Base-by-base conservation (phyloP, 2,113 vertebrate species). In the Microcebus lehilahytsara region DNA sequence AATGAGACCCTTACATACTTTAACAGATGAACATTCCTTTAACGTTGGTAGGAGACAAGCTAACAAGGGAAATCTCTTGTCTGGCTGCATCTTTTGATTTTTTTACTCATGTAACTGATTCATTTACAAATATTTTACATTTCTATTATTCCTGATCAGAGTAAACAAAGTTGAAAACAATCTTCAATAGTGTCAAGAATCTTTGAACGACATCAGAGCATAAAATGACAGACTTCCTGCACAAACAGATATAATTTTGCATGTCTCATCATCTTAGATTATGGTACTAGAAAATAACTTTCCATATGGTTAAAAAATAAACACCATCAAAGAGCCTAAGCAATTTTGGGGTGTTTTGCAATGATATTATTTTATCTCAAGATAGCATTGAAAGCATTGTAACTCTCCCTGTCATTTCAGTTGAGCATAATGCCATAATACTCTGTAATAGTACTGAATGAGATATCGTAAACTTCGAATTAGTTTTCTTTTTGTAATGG, bases 111-210 rank as follows among this genome's bases (percentile, higher is more conserved):
- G 8, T 37, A 56, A 25, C 27, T 71, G 40, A 16, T 75, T 74
- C 49, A 37, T 32, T 90, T 71, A n/a, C 16, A 80, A 80, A n/a
- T 80, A 40, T 79, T 78, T 80, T 51, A 19, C 4, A 20, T 72
- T 77, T 85, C 27, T 77, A 14, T 69, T 69, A 49, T 14, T 67
- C 17, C 0, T 20, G 4, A 53, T 79, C n/a, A 77, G 23, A 79
- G 23, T 95, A 89, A 91, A 91, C 34, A 79, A 77, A 75, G 6
- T 74, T 51, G 34, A 71, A 93, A 92, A 83, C 12, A n/a, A 6
- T 53, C 58, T 62, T 75, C 1, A 19, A 5, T 56, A 75, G 11
- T 34, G 12, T 80, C 42, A 90, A 85, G 32, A 75, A 13, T 85
- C 32, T 78, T 85, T 83, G 74, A 75, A 22, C 25, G 19, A 34